phyloP scores from a whole-genome alignment of 1,140 invertebrate species.

The Leptinotarsa defecta region DNA sequence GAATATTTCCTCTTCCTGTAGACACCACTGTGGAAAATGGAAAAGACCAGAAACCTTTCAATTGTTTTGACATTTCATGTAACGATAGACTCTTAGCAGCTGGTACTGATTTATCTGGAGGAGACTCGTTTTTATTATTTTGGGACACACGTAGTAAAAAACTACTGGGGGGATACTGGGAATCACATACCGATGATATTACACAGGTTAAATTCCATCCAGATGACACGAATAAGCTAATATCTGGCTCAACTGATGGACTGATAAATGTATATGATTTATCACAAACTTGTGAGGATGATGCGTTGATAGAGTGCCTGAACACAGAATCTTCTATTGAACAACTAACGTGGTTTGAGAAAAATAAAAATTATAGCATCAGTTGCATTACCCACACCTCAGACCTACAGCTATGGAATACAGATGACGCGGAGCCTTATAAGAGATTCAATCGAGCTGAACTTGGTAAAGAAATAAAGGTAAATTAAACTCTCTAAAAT shows the following conservation, averaged over 20 bases:
- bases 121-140: slow-evolving; percentile 79
- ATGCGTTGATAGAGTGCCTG: slow-evolving; percentile 78
- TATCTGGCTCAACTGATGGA: slow-evolving; percentile 81
- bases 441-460: slow-evolving; percentile 52
- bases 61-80: slow-evolving; percentile 77
- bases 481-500: slow-evolving; percentile 10
- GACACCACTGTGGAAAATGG: slow-evolving; percentile 48
- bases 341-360: slow-evolving; percentile 60
- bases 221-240: slow-evolving; percentile 68
- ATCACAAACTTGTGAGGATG: slow-evolving; percentile 74
- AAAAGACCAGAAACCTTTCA: slow-evolving; percentile 62
- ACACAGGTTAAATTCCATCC: slow-evolving; percentile 75
- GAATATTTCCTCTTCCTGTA: slow-evolving; percentile 19
- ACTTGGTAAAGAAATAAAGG: slow-evolving; percentile 39
- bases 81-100: slow-evolving; percentile 74
- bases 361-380: slow-evolving; percentile 59
- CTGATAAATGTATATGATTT: slow-evolving; percentile 87
- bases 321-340: slow-evolving; percentile 85
- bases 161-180: slow-evolving; percentile 82
- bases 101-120: slow-evolving; percentile 73
- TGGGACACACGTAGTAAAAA: slow-evolving; percentile 75
- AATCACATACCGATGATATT: slow-evolving; percentile 84
- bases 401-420: slow-evolving; percentile 72
- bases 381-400: slow-evolving; percentile 73
- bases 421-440: slow-evolving; percentile 49